Base-by-base conservation (phyloP, 1,140 invertebrate species). In the Bombus waltoni region DNA sequence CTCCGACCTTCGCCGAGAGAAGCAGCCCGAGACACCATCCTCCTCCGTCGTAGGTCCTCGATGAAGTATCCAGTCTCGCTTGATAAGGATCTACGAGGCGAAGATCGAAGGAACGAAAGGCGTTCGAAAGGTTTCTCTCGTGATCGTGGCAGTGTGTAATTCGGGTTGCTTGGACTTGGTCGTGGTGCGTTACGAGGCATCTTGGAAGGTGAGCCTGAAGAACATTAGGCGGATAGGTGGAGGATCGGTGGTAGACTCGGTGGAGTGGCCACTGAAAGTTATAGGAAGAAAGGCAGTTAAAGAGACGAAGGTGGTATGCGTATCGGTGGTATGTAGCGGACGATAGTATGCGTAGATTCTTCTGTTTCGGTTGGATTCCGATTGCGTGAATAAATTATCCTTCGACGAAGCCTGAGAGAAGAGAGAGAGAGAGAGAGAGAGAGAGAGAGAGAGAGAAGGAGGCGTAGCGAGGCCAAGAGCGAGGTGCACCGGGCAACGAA, bases 11-110 rank as follows among this genome's bases (percentile, higher is more conserved):
- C 86, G 59, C 53, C 35, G 35, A 38, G 72, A 65, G 79, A 81
- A 74, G n/a, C 57, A 57, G 65, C 70, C 70, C 81, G 68, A 62
- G 59, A 65, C 68, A n/a, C 35, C 78, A 72, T 77, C 38, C 59
- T 74, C 68, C 77, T 78, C 9, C 86, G 75, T 89, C 89, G 80
- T 84, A 73, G 80, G 81, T 88, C 84, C 70, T 85, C 90, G 89
- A 90, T 83, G 89, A 90, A 66, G 81, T 65, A 89, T 89, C 85
- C 89, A 85, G 78, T n/a, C 74, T 47, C 68, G n/a, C 57, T 35
- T 66, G 90, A 91, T 91, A 91, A 91, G 84, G 78, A 91, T 91
- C 90, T 88, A 22, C 72, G 74, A 81, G 65, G 76, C 35, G 71
- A n/a, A 88, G 89, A 89, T 87, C 42, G 81, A 38, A 72, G 68